These are phyloP conservation scores for Willisornis vidua DNA, from an alignment of 2,113 vertebrate species.

Conservation along the genomic window DNA sequence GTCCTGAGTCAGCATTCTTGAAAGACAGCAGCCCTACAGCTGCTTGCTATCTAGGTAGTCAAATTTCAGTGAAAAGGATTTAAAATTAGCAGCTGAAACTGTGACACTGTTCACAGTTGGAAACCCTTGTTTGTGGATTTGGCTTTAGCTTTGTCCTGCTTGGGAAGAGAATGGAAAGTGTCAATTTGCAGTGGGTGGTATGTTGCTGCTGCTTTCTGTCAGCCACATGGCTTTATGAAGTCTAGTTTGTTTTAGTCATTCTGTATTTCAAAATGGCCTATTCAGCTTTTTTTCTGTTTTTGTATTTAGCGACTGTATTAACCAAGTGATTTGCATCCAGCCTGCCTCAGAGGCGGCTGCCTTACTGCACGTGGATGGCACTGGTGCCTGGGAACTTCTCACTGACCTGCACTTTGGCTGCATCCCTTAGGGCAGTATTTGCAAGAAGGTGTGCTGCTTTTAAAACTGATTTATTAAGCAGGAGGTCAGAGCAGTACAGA, in stretches of 20 bases:
- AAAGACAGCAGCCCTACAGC: background rate
- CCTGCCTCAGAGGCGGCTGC: background rate
- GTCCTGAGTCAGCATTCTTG: background rate
- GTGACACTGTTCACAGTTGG: background rate
- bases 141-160: background rate
- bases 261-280: background rate
- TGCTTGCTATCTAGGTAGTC: background rate
- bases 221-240: background rate
- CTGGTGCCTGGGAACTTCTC: background rate
- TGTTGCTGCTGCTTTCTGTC: background rate
- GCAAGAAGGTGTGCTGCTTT: background rate
- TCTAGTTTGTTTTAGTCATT: background rate
- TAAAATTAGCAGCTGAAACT: background rate
- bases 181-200: fast-evolving
- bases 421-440: background rate
- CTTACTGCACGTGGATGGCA: background rate
- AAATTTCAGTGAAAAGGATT: background rate
- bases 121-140: background rate
- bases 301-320: background rate
- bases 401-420: background rate
- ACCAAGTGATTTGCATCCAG: background rate
- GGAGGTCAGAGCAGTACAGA: background rate
- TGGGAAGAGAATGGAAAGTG: background rate
- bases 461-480: background rate
- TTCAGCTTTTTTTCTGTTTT: background rate